Evolutionary conservation across 2,888 invertebrate genomes (phyloP).

Genomic region (Phasia obesa): DNA sequence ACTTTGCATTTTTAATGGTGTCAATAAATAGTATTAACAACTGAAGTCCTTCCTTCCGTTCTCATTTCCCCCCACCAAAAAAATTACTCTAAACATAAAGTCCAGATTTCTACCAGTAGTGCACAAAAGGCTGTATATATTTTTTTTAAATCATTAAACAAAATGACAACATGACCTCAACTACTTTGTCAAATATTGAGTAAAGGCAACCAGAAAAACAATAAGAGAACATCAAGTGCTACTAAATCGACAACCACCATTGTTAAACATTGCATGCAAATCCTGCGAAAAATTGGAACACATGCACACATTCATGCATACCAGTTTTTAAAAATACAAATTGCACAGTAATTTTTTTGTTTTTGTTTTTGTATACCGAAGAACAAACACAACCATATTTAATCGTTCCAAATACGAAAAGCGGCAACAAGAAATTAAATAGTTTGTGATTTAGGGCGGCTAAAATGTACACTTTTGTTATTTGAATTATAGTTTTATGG

Average conservation of each 20-base stretch:
- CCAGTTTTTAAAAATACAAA: slow-evolving; percentile 32
- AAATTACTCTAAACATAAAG: slow-evolving; percentile 29
- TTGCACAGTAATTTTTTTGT: slow-evolving; percentile 41
- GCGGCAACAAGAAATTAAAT: slow-evolving; percentile 27
- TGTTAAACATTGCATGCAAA: slow-evolving; percentile 49
- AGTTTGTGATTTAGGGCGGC: slow-evolving; percentile 1
- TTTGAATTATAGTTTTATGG: too few species aligned
- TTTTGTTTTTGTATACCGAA: too few species aligned
- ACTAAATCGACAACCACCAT: slow-evolving; percentile 65
- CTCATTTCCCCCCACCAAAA: slow-evolving; percentile 17
- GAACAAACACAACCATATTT: slow-evolving; percentile 53
- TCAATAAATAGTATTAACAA: slow-evolving; percentile 27
- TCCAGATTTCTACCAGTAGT: slow-evolving; percentile 10
- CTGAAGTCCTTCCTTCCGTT: slow-evolving; percentile 35
- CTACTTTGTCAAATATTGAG: slow-evolving; percentile 52
- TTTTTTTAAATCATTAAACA: slow-evolving; percentile 58
- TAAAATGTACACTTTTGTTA: neutral
- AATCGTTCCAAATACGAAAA: slow-evolving; percentile 27
- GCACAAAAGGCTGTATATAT: slow-evolving; percentile 1
- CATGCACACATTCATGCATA: slow-evolving; percentile 13
- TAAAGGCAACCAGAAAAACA: slow-evolving; percentile 27
- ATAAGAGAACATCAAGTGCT: slow-evolving; percentile 56
- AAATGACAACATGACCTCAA: slow-evolving; percentile 63
- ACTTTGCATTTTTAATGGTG: slow-evolving; percentile 14
- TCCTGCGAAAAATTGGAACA: slow-evolving; percentile 7